Conservation (phyloP, 2,888 invertebrate genomes). For the Holacanthella duospinosa region DNA sequence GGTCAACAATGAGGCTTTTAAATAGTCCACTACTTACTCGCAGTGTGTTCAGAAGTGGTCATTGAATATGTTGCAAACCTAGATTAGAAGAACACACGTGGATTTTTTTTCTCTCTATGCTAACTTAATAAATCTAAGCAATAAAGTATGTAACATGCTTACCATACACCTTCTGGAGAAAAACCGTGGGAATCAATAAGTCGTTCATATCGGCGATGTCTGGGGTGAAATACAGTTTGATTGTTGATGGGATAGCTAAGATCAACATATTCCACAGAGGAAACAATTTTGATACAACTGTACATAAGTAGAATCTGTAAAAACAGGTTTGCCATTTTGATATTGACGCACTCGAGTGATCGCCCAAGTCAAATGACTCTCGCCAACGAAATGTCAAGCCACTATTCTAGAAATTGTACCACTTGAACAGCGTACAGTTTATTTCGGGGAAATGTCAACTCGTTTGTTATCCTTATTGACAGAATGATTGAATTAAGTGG, state of each 20-base stretch:
- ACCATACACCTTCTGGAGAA: constrained; percentile 16
- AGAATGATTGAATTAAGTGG: no score
- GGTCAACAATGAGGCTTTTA: no score
- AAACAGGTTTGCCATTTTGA: no score
- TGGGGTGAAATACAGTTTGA: constrained; percentile 18
- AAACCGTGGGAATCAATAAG: constrained; percentile 14
- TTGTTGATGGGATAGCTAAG: constrained; percentile 25
- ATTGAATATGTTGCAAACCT: constrained; percentile 10
- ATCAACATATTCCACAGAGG: constrained; percentile 20
- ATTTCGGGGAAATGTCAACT: no score
- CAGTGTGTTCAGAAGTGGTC: background rate
- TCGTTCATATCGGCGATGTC: constrained; percentile 12
- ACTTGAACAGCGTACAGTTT: no score
- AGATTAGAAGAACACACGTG: background rate
- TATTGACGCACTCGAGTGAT: no score
- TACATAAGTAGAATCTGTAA: no score
- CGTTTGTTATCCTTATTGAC: no score
- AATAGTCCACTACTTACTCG: background rate
- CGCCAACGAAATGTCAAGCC: no score
- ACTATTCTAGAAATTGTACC: no score
- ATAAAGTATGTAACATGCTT: background rate
- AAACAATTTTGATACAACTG: no score
- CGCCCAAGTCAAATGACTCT: no score
- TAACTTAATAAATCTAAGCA: background rate
- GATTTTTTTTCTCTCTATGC: background rate